Evolutionary conservation across 2,113 vertebrate species (phyloP), one percentile per base, ranked within the genome.

Genomic region (Burhinus bistriatus): DNA sequence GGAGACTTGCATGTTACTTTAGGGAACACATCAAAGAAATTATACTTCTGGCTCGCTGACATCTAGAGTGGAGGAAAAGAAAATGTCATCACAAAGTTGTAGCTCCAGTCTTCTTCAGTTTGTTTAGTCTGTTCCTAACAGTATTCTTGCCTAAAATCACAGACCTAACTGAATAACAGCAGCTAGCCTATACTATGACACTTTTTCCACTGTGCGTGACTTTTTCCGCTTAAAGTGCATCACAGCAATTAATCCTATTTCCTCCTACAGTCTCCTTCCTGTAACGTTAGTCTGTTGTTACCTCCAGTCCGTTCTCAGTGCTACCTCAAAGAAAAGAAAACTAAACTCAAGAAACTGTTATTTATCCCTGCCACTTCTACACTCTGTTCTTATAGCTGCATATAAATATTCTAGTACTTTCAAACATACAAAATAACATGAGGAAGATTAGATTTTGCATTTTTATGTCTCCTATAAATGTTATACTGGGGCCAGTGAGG

Each of bases 21-120:
- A 55, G 99, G 99, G 93, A 99, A 99, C 62, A 99, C 86, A 25
- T 99, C 98, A 25, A 98, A 96, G 83, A 99, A 99, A 55, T 89
- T 91, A 92, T 95, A 97, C 13, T 96, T 97, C 49, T 96, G 87
- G 7, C 61, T 80, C 1, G 2, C 27, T 17, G 89, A 30, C 32
- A 29, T 25, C 98, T 98, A n/a, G n/a, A 80, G 44, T 71, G 58
- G 20, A 89, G 27, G 25, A 47, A 62, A 70, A 83, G 17, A 78
- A 78, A 45, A 44, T 2, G 6, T 42, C 54, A 80, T 23, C 52
- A 34, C 79, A 93, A 86, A 68, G 52, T 36, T 36, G 64, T 13
- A 77, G 52, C 62, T 32, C 29, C 27, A 12, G 16, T 9, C 58
- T 32, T 79, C 72, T 30, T 17, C 34, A 72, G 34, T 34, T 49